These are phyloP conservation scores for Mola mola DNA, from an alignment of 2,113 vertebrate genomes.

Conservation along the genomic window DNA sequence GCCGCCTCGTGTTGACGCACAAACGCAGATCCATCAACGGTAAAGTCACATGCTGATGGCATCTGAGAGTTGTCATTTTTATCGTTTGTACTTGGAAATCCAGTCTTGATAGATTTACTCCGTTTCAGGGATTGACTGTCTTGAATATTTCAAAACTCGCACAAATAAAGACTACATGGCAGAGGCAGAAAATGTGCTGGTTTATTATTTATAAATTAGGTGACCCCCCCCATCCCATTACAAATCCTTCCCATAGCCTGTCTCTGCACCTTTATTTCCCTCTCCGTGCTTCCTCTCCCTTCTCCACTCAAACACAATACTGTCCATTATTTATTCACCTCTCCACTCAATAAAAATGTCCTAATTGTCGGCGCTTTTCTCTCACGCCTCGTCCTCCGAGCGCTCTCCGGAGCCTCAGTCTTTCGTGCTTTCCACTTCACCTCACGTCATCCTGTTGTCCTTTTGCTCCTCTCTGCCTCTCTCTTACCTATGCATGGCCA, in stretches of 20 bases:
- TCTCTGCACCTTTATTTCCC: slow-evolving; percentile 15
- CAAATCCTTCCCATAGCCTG: too few relatives aligned
- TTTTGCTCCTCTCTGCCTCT: slow-evolving; percentile 14
- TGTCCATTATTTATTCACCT: slow-evolving; percentile 74
- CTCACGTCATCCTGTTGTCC: slow-evolving; percentile 10
- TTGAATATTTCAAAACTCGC: too few relatives aligned
- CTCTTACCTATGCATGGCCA: neutral
- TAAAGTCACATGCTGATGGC: too few relatives aligned
- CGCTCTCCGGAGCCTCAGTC: slow-evolving; percentile 28
- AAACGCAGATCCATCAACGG: too few relatives aligned
- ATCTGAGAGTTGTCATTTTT: too few relatives aligned
- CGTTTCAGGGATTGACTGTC: too few relatives aligned
- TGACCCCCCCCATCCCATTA: too few relatives aligned
- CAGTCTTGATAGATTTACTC: too few relatives aligned
- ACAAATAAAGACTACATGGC: too few relatives aligned
- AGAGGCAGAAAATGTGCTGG: too few relatives aligned
- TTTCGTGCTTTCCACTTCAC: slow-evolving; percentile 64
- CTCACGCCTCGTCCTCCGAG: slow-evolving; percentile 26
- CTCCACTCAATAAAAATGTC: slow-evolving; percentile 63
- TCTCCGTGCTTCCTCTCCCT: slow-evolving; percentile 24
- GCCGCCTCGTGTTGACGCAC: slow-evolving; percentile 38
- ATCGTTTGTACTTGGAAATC: too few relatives aligned
- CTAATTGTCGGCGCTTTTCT: slow-evolving; percentile 66
- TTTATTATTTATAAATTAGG: too few relatives aligned
- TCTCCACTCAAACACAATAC: slow-evolving; percentile 35